Base-by-base conservation (phyloP, 2,888 invertebrate genomes). In the Camptogramma bilineatum region DNA sequence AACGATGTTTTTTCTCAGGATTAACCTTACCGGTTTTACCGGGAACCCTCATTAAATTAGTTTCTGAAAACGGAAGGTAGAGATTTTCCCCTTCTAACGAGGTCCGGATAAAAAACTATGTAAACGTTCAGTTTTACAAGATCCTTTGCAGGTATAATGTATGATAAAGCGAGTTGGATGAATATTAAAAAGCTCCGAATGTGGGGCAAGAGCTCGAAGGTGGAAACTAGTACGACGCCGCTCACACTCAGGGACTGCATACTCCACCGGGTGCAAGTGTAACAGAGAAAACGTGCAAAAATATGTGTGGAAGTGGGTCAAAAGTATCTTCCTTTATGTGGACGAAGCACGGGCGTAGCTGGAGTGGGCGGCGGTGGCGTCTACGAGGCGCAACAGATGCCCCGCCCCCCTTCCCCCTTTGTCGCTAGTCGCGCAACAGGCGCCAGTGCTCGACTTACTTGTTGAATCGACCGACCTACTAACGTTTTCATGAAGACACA, bases 391-490 rank as follows among this genome's bases (percentile, higher is more conserved):
- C 92, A 91, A 91, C 91, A 91, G 91, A 90, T 88, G 78, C 83
- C 82, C 85, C 86, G 80, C 80, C 86, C 83, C 84, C 84, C 78
- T 79, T 74, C 75, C 70, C 66, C 62, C 55, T 24, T 46, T 42
- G 62, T 48, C 62, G 53, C 46, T 42, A 62, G 71, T 75, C 71
- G 86, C 86, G 90, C 92, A 90, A 92, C 91, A 89, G 90, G 89
- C 88, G 83, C 86, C 83, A 84, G 84, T 62, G 80, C 84, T 86
- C 85, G 85, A 84, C 84, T 86, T 88, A 90, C 91, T 92, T 93
- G 92, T 93, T 93, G 92, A 92, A 93, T 92, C 91, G 92, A 93
- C 91, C 92, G 92, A 93, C 92, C 92, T 92, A 92, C 85, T 90
- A 91, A 93, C 87, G 88, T 83, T 81, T 76, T 83, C 80, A 81